These are phyloP conservation scores for Ypsolopha sequella DNA, from an alignment of 2,888 invertebrate genomes.

Conservation along the genomic window DNA sequence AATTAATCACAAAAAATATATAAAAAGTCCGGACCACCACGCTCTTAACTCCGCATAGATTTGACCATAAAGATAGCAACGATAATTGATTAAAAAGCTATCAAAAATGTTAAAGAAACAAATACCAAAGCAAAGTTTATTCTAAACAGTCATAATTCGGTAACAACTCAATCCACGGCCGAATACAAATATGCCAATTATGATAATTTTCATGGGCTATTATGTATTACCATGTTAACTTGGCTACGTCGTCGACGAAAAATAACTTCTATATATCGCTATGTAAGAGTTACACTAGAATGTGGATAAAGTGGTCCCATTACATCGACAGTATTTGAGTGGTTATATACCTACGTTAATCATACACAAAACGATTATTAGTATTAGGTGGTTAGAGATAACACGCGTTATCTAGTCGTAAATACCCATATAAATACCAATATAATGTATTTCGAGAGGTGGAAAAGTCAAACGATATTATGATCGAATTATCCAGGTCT, in stretches of 20 bases:
- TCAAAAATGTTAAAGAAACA: neutral
- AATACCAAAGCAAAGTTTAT: neutral
- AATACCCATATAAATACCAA: neutral
- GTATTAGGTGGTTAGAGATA: neutral
- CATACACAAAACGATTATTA: slow-evolving; percentile 1
- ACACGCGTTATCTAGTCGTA: slow-evolving; percentile 1
- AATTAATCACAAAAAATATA: no score
- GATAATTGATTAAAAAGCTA: no score
- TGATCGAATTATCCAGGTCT: no score
- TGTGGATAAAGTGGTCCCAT: neutral
- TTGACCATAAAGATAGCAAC: no score
- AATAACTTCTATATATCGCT: neutral
- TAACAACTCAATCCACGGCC: slow-evolving; percentile 14
- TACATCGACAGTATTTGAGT: neutral
- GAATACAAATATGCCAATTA: slow-evolving; percentile 21
- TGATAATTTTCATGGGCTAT: slow-evolving; percentile 20
- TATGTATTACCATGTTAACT: slow-evolving; percentile 3
- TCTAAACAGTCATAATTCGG: slow-evolving; percentile 14
- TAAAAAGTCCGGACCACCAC: no score
- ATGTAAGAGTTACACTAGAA: neutral
- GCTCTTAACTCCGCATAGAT: no score
- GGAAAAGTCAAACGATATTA: no score
- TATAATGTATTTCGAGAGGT: neutral
- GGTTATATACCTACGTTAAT: neutral
- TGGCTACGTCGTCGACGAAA: neutral